Base-by-base conservation (phyloP, 2,888 invertebrate species). In the Volucella bombylans region DNA sequence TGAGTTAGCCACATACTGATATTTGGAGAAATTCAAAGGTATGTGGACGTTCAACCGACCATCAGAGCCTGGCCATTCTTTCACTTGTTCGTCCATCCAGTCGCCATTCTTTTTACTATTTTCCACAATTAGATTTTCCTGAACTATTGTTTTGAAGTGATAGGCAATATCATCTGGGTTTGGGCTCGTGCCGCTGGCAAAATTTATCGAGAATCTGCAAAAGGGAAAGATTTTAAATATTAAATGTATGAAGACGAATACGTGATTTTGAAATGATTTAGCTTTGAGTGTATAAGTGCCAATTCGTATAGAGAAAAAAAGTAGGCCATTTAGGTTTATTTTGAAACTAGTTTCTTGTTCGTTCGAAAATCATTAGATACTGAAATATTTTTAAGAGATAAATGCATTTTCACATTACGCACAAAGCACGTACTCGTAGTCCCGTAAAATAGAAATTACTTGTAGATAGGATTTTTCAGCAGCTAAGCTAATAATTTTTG, bases 181-280 rank as follows among this genome's bases (percentile, higher is more conserved):
- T 41, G 89, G 88, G 82, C 89, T 88, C 15, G 87, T 78, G 64
- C 90, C 90, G 87, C 89, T 89, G 4, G 88, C 90, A 82, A 92
- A 91, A 67, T 92, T 92, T 31, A 92, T 89, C 43, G 92, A 92
- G 86, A 90, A 91, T 87, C 91, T 92, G 87, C 50, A 89, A 89
- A 47, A 31, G 69, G 65, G 50, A 62, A 67, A 65, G 71, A 64
- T 15, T 0, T 31, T 31, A 39, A 59, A 59, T 12, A 55, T 12
- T 50, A 15, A 14, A 18, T 39, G 62, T n/a, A 54, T 50, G 4
- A 18, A 18, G 47, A 38, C 49, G 47, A 11, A 50, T 54, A 64
- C 15, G 65, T 67, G 74, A 52, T 39, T 39, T 54, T 61, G 76
- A 47, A 49, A 43, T 11, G 12, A 18, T 43, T 59, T 43, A 14